Evolutionary conservation across 2,113 vertebrate genomes (phyloP), one percentile per base, ranked within the genome.

Genomic region (Macrotis lagotis): DNA sequence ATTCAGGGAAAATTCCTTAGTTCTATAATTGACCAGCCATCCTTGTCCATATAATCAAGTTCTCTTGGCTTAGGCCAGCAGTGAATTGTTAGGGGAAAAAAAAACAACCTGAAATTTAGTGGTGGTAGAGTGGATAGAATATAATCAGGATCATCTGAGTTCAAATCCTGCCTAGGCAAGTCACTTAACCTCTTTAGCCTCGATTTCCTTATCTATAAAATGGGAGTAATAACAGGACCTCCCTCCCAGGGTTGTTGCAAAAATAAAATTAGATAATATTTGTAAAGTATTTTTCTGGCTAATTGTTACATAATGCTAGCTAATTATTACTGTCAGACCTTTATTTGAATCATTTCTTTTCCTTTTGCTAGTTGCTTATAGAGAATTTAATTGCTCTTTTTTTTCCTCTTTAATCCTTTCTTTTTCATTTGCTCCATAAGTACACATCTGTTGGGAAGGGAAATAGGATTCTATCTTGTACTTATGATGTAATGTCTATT

Each of bases 381-480:
- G 83, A 89, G 47, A 49, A 44, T 47, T 52, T 25, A 3, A 48
- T 52, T 89, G 19, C 59, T 66, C 31, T 49, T 50, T 49, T 89
- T 92, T 53, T 49, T 66, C 66, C 90, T 48, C 52, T 48, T n/a
- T 0, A 0, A 12, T 14, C n/a, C 28, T 0, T 95, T 59, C 91
- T 44, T 95, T 47, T 52, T 3, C 51, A 37, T 91, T 83, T 19
- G 28, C 88, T 89, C 31, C 55, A 88, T 93, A 2, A 0, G 92
- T 49, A 90, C 66, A 89, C 91, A 66, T 91, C 55, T 92, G 53
- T 50, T 91, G 48, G 10, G 51, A 51, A 91, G 91, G 47, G 37
- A 88, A 91, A 50, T 26, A 50, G 47, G 66, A 49, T 66, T 94
- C 93, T 94, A 48, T 53, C 90, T 89, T 91, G 89, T 93, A 83